These are phyloP conservation scores for Oncorhynchus gorbuscha DNA, from an alignment of 2,113 vertebrate species.

Conservation along the genomic window DNA sequence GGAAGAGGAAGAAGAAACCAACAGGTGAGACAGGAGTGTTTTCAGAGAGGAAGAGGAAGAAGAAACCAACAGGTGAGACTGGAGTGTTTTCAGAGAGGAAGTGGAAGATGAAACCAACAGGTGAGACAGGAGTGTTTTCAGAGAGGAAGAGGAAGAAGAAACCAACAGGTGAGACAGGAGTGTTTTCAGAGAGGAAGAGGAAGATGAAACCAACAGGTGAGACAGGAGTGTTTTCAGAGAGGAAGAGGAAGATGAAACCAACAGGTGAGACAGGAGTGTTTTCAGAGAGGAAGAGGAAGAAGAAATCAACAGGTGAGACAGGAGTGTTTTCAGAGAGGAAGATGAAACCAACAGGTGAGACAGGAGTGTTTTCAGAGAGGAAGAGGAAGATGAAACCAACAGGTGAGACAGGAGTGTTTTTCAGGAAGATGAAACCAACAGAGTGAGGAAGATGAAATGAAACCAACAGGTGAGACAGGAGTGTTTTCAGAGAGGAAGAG, in stretches of 20 bases:
- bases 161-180: conserved; percentile 15
- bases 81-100: background rate
- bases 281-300: too few species aligned
- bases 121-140: conserved; percentile 1
- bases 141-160: background rate
- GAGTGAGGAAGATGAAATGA: conserved; percentile 24
- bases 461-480: conserved; percentile 18
- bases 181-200: too few species aligned
- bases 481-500: too few species aligned
- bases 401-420: conserved; percentile 15
- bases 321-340: background rate
- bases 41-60: background rate
- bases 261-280: conserved; percentile 16
- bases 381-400: conserved; percentile 7
- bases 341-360: conserved; percentile 24
- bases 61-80: conserved; percentile 20
- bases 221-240: too few species aligned
- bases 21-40: conserved; percentile 14
- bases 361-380: too few species aligned
- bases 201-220: conserved; percentile 20
- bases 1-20: conserved; percentile 4
- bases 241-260: conserved; percentile 4
- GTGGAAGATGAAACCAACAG: conserved; percentile 6
- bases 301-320: conserved; percentile 19
- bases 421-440: conserved; percentile 11